Evolutionary conservation across 2,888 invertebrate species (phyloP), one percentile per base, ranked within the genome.

Genomic region (Macaria liturata): DNA sequence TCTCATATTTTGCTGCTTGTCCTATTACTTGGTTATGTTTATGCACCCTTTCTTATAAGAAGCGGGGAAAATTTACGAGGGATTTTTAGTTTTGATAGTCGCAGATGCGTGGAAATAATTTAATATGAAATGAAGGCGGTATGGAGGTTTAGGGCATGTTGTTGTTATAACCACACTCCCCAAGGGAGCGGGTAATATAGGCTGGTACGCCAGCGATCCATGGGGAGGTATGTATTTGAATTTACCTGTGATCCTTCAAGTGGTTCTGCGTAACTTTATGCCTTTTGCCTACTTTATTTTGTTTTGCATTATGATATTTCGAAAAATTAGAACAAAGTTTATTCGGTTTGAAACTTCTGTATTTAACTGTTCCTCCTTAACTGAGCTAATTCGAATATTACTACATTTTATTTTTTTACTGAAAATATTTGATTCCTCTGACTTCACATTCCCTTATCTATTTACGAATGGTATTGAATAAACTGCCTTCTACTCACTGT

Each of bases 171-270:
- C 64, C 61, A 55, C 57, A 63, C 56, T 59, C 61, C 63, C 60
- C 65, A 59, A 48, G 64, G 64, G 63, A 61, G 63, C 62, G 54
- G 57, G 62, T 65, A 65, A 68, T 62, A 31, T 37, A 45, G n/a
- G 30, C 30, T 34, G 51, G 4, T 45, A 61, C 56, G 61, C 63
- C 61, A 69, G 68, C 66, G 62, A 61, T 71, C 70, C 71, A 65
- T 20, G 75, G 76, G 79, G 74, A 59, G 69, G 64, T 69, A 69
- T 77, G 30, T 84, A 80, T 84, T 85, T 84, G 81, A 83, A 78
- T 81, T 67, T 62, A 70, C 65, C 72, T 72, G 78, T 50, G 78
- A 85, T 83, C 81, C 80, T 81, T 84, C 80, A 83, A 48, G 32
- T 51, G 34, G 7, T 7, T 1, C 7, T 37, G 7, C 34, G 5